phyloP scores from a whole-genome alignment of 2,113 vertebrate genomes.

The Promerops cafer region DNA sequence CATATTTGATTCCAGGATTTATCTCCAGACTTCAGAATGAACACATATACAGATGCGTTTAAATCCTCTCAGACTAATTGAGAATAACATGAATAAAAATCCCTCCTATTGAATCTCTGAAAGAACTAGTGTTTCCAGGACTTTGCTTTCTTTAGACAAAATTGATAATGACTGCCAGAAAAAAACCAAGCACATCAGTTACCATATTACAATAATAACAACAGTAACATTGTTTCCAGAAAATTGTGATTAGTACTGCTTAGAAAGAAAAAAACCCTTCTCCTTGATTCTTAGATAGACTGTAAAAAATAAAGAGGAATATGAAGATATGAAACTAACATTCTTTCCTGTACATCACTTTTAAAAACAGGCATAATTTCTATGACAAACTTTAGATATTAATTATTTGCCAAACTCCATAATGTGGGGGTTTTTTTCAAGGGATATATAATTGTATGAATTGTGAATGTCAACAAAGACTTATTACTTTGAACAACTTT shows the following conservation, averaged over 20 bases:
- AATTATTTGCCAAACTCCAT: constrained; percentile 51
- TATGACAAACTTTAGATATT: constrained; percentile 52
- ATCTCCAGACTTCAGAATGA: neutral
- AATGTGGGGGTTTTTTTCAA: neutral
- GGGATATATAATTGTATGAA: constrained; percentile 48
- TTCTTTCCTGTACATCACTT: neutral
- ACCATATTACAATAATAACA: neutral
- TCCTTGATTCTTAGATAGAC: neutral
- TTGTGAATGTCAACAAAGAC: constrained; percentile 63
- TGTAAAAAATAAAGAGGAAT: neutral
- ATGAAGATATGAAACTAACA: neutral
- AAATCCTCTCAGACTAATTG: neutral
- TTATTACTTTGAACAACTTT: constrained; percentile 63
- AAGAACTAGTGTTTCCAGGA: neutral
- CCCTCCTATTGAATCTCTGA: neutral
- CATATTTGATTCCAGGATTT: neutral
- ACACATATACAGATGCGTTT: neutral
- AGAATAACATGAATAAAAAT: neutral
- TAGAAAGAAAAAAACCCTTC: neutral
- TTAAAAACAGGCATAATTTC: neutral
- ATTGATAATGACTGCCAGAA: neutral
- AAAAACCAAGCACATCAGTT: neutral
- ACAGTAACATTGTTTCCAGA: neutral
- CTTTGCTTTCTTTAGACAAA: neutral
- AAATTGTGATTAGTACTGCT: neutral